These are phyloP conservation scores for Trypoxylon attenuatum DNA, from an alignment of 2,888 invertebrate genomes.

Conservation along the genomic window DNA sequence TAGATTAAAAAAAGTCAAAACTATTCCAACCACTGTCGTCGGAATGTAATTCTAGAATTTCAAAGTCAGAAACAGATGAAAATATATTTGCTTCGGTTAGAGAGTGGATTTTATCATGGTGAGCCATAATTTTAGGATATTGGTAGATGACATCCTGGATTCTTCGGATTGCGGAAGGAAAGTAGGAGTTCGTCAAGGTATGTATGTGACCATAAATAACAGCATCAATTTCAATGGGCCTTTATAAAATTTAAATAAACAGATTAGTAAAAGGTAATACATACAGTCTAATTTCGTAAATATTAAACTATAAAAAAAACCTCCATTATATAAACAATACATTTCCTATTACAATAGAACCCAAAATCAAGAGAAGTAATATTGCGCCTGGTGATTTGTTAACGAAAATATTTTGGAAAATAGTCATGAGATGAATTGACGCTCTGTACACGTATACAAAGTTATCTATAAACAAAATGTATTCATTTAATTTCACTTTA, in stretches of 20 bases:
- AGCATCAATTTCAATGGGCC: conserved; percentile 86
- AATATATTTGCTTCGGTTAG: conserved; percentile 44
- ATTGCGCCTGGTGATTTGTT: too few relatives aligned
- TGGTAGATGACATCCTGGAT: conserved; percentile 73
- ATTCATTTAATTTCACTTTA: too few relatives aligned
- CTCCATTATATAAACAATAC: too few relatives aligned
- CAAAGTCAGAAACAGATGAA: conserved; percentile 47
- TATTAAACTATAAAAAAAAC: not conserved
- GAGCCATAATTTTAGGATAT: conserved; percentile 74
- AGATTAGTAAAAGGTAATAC: not conserved
- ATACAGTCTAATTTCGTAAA: not conserved
- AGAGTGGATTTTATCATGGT: conserved; percentile 52
- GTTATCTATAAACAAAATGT: too few relatives aligned
- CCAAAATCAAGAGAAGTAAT: too few relatives aligned
- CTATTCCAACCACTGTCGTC: too few relatives aligned
- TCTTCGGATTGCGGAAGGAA: conserved; percentile 61
- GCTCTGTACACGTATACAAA: too few relatives aligned
- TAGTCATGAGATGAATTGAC: too few relatives aligned
- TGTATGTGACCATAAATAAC: conserved; percentile 83
- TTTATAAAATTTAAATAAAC: conserved; percentile 61
- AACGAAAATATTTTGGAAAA: too few relatives aligned
- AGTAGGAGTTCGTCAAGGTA: conserved; percentile 74
- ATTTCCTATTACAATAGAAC: too few relatives aligned
- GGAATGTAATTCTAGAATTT: conserved; percentile 50
- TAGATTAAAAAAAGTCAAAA: too few relatives aligned